Evolutionary conservation across 1,140 invertebrate species (phyloP), one percentile per base, ranked within the genome.

Genomic region (Lordiphosa clarofinis): DNA sequence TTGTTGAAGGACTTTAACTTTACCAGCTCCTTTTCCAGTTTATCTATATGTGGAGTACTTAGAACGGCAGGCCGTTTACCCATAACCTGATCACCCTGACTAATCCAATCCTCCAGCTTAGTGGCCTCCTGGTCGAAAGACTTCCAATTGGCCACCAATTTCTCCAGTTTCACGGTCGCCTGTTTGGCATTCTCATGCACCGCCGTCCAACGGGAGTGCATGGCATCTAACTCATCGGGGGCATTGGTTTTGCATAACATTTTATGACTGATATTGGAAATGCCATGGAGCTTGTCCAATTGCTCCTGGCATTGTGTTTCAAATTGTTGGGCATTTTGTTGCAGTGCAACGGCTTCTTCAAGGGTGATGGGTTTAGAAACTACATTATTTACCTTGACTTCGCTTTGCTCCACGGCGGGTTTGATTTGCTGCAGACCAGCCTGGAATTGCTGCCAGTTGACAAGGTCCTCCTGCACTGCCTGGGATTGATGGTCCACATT

Each of bases 361-460:
- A 98, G 89, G 42, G 92, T 93, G 1, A 93, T 88, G n/a, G 94
- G 94, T 89, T 95, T 94, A 67, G 94, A 92, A 36, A 94, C 88
- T 46, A 93, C 93, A 61, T 92, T 92, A 50, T 93, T 92, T 87
- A 87, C 86, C 88, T 94, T 94, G 8, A 93, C 90, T 90, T 98
- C 96, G 15, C 94, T 95, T 82, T 96, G 91, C 81, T 97, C 94
- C 53, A 98, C 92, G 94, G 96, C 97, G 2, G 96, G 96, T 87
- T 95, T 94, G 21, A 98, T 91, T 88, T 95, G 92, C 52, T 94
- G 91, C 21, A 95, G 90, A 64, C 92, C 92, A 37, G 92, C 91
- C 90, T 97, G 94, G 88, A 96, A 98, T 72, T 94, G 93, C 74
- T 96, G 93, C 95, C 95, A 98, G 42, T 94, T 94, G 15, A 92